A percentile compares a stretch with the other conserved stretches of the same genome.
Conservation (phyloP, 2,888 invertebrate species). For the Tribolium freemani region DNA sequence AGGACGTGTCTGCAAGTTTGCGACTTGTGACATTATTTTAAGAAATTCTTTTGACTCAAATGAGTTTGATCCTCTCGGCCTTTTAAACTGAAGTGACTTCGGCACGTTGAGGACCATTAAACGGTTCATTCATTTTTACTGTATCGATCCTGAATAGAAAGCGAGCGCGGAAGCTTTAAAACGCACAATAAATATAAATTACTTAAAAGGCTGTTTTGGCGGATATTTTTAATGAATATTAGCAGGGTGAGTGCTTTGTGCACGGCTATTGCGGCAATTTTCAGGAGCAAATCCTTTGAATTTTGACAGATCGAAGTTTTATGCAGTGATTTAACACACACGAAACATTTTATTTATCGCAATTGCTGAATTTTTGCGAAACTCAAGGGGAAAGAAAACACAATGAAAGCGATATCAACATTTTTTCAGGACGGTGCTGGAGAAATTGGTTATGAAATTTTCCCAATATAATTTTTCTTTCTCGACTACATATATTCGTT, state of each 20-base stretch:
- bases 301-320: slow-evolving; percentile 2
- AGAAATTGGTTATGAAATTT: slow-evolving; percentile 17
- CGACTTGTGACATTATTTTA: background rate
- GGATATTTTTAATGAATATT: slow-evolving; percentile 22
- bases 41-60: slow-evolving; percentile 15
- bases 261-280: slow-evolving; percentile 1
- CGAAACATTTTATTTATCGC: background rate
- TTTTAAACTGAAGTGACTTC: slow-evolving; percentile 27
- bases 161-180: slow-evolving; percentile 9
- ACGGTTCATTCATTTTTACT: slow-evolving; percentile 34
- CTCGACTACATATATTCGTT: background rate
- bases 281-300: background rate
- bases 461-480: slow-evolving; percentile 22
- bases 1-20: background rate
- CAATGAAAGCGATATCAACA: slow-evolving; percentile 6
- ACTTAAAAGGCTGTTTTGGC: slow-evolving; percentile 7
- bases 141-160: slow-evolving; percentile 20
- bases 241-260: background rate
- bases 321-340: background rate
- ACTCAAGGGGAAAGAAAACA: background rate
- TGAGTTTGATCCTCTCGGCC: slow-evolving; percentile 16
- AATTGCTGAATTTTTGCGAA: background rate
- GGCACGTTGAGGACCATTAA: slow-evolving; percentile 23
- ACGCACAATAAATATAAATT: slow-evolving; percentile 29
- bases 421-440: background rate